Evolutionary conservation across 2,113 vertebrate species (phyloP).

Genomic region (Ceyx melanurus): DNA sequence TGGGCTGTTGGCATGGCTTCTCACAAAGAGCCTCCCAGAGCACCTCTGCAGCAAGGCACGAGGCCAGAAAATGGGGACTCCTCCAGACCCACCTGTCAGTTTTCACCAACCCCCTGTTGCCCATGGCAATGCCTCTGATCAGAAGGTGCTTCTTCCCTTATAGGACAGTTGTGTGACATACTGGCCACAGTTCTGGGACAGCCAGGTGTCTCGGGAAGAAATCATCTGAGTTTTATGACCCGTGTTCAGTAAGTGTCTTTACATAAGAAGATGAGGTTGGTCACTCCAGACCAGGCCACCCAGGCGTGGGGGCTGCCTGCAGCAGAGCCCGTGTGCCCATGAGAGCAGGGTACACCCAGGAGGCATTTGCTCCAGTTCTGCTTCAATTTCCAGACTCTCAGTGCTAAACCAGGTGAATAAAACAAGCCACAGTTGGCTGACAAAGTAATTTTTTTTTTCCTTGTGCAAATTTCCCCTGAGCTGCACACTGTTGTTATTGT

Average conservation of each 20-base stretch:
- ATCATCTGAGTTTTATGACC: not conserved
- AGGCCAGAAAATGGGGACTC: not conserved
- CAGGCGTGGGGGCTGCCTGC: not conserved
- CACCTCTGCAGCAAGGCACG: not conserved
- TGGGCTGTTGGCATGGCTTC: not conserved
- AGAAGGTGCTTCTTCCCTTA: not conserved
- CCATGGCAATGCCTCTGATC: not conserved
- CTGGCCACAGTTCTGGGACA: not conserved
- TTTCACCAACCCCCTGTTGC: not conserved
- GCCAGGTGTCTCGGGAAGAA: not conserved
- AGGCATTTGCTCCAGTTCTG: not conserved
- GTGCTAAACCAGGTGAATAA: not conserved
- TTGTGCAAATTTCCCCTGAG: not conserved
- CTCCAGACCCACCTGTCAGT: not conserved
- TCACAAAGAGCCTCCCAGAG: not conserved
- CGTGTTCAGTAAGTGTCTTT: not conserved
- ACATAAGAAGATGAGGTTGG: not conserved
- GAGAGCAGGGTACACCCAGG: accelerated
- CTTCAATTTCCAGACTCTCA: not conserved
- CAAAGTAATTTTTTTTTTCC: not conserved
- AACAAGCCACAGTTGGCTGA: not conserved
- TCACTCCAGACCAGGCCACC: not conserved
- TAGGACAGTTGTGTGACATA: not conserved
- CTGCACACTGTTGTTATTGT: not conserved
- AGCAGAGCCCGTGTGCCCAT: not conserved